A percentile compares a stretch with the other conserved stretches of the same genome.
Evolutionary conservation across 2,797 vertebrate genomes (phyloP).

Genomic region (Tinamus major): DNA sequence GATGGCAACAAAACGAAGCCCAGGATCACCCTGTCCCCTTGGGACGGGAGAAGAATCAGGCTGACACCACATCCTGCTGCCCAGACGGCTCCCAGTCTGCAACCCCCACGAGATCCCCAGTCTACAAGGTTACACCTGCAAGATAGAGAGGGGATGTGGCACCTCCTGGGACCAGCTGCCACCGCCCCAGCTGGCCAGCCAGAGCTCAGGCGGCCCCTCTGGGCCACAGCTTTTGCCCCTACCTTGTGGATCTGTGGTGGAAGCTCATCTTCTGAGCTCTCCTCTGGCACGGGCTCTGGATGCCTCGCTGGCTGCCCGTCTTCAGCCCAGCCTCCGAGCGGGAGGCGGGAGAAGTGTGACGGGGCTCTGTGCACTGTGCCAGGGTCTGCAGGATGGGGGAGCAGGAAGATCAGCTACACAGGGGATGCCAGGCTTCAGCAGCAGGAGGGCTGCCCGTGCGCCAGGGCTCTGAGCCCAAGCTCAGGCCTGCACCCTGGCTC

Average conservation of each 20-base stretch:
- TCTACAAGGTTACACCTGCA: slow-evolving; percentile 78
- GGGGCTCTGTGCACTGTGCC: slow-evolving; percentile 81
- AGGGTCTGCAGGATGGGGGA: slow-evolving; percentile 69
- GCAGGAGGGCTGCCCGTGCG: neutral
- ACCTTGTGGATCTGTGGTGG: slow-evolving; percentile 95
- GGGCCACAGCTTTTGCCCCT: neutral
- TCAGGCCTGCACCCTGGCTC: neutral
- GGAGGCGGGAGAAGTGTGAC: slow-evolving; percentile 87
- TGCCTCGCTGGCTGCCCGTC: slow-evolving; percentile 84
- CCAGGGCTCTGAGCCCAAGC: accelerated
- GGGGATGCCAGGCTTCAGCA: too few species aligned
- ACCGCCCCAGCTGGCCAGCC: too few species aligned
- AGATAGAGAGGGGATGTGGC: neutral
- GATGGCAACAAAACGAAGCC: slow-evolving; percentile 45
- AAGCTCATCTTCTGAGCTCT: slow-evolving; percentile 93
- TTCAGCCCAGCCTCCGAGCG: slow-evolving; percentile 96
- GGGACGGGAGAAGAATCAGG: slow-evolving; percentile 25
- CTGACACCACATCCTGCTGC: slow-evolving; percentile 34
- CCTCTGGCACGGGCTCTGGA: slow-evolving; percentile 92
- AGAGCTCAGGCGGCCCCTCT: neutral
- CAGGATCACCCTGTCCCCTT: neutral
- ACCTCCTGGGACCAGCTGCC: neutral
- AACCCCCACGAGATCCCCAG: slow-evolving; percentile 53
- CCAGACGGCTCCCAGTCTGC: slow-evolving; percentile 32
- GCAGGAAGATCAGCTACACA: neutral